Percentiles rank a stretch among this genome's conserved stretches.
These are phyloP conservation scores for Cheilosia grossa DNA, from an alignment of 2,888 invertebrate genomes.

Conservation along the genomic window DNA sequence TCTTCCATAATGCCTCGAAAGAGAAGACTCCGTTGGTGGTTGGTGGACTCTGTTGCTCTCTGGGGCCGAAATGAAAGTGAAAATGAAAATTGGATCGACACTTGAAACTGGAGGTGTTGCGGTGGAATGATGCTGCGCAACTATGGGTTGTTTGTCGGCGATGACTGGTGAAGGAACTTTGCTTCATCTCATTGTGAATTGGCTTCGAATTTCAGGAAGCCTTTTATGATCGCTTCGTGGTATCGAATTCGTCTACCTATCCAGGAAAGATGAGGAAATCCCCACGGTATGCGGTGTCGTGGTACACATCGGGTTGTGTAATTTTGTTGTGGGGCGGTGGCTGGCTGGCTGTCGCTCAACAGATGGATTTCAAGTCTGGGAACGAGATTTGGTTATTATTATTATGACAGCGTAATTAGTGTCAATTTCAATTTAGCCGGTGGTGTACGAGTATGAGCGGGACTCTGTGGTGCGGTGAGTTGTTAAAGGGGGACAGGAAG, in stretches of 20 bases:
- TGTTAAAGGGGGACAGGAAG: conserved; percentile 9
- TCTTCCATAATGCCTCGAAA: no score
- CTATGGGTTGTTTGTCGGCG: background rate
- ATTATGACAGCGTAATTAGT: conserved; percentile 29
- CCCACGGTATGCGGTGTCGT: conserved; percentile 33
- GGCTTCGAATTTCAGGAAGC: conserved; percentile 67
- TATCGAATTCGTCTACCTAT: conserved; percentile 31
- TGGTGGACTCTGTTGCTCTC: background rate
- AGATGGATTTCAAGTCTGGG: conserved; percentile 35
- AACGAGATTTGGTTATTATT: conserved; percentile 35
- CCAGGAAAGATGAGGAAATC: conserved; percentile 53
- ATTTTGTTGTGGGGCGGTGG: conserved; percentile 29
- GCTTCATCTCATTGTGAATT: conserved; percentile 41
- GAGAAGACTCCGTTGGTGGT: no score
- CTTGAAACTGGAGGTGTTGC: background rate
- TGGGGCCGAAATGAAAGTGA: conserved; percentile 60
- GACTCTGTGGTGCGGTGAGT: background rate
- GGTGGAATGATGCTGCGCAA: conserved; percentile 40
- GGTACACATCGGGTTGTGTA: conserved; percentile 44
- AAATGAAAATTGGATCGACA: conserved; percentile 47
- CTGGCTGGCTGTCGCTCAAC: background rate
- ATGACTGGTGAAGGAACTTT: conserved; percentile 41
- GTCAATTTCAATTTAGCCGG: conserved; percentile 48
- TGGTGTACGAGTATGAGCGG: background rate
- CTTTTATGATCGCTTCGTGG: conserved; percentile 48